phyloP scores from a whole-genome alignment of 2,113 vertebrate genomes.

The Strix aluco region DNA sequence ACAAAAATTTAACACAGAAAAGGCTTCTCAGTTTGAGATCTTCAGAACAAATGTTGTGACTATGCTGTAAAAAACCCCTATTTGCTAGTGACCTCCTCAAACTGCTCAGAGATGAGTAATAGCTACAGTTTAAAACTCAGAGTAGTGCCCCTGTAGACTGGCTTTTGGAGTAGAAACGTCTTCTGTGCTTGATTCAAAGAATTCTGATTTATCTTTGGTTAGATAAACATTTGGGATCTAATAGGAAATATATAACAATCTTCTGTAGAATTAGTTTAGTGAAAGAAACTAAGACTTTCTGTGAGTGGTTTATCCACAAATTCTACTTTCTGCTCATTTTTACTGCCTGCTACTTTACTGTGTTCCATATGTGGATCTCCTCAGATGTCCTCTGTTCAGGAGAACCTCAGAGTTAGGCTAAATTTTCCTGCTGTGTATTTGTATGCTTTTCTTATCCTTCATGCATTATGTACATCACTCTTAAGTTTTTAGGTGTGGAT shows the following conservation, averaged over 20 bases:
- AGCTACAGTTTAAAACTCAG: neutral
- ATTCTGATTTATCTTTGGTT: neutral
- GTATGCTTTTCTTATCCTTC: neutral
- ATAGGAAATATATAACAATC: neutral
- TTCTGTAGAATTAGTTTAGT: neutral
- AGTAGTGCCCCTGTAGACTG: neutral
- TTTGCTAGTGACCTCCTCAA: neutral
- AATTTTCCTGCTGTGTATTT: neutral
- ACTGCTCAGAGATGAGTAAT: neutral
- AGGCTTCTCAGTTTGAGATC: neutral
- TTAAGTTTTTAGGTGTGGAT: neutral
- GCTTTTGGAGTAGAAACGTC: neutral
- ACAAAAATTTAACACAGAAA: neutral
- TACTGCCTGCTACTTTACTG: neutral
- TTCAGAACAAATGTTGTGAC: neutral
- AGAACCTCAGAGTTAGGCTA: neutral
- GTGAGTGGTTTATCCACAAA: neutral
- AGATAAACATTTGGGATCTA: neutral
- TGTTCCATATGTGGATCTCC: neutral
- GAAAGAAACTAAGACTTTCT: neutral
- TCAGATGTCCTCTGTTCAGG: neutral
- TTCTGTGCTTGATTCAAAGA: neutral
- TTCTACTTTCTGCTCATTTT: fast-evolving
- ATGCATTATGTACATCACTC: neutral
- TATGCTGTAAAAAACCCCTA: fast-evolving